These are phyloP conservation scores for Halcyon chelicuti DNA, from an alignment of 2,797 vertebrate species.

Conservation along the genomic window DNA sequence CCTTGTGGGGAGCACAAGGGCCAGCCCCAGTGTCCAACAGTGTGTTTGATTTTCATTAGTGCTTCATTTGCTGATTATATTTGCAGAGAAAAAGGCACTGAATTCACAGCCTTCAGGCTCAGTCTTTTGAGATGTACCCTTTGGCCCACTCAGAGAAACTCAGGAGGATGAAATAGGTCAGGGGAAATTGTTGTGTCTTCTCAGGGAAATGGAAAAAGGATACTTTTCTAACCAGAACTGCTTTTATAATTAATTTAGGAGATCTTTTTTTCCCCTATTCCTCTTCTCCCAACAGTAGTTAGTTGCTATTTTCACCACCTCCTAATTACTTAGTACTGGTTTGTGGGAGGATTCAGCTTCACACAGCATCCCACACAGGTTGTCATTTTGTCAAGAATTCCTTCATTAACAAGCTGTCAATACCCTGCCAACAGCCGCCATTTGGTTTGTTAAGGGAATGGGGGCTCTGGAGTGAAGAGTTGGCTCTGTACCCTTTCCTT, in stretches of 20 bases:
- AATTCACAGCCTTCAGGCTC: background rate
- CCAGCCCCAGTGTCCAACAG: background rate
- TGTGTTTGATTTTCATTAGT: constrained; percentile 5
- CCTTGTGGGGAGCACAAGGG: background rate
- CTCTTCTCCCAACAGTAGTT: constrained; percentile 57
- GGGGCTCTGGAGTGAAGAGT: constrained; percentile 76
- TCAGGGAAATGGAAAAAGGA: background rate
- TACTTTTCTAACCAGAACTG: background rate
- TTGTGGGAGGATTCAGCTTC: constrained; percentile 76
- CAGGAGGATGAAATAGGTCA: background rate
- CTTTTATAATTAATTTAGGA: constrained; percentile 70
- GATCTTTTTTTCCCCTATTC: background rate
- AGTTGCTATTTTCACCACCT: constrained; percentile 79
- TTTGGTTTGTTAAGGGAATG: constrained; percentile 80
- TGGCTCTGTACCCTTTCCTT: constrained; percentile 71
- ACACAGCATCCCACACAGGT: constrained; percentile 77
- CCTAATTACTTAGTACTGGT: constrained; percentile 79
- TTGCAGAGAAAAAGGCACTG: background rate
- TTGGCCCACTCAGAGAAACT: background rate
- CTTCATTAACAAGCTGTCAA: constrained; percentile 86
- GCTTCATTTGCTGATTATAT: background rate
- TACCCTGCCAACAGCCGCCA: constrained; percentile 79
- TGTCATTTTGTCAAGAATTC: constrained; percentile 85
- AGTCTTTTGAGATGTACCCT: background rate
- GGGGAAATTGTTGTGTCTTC: background rate